Evolutionary conservation across 2,797 vertebrate genomes (phyloP), one percentile per base, ranked within the genome.

Genomic region (Tinamus major): DNA sequence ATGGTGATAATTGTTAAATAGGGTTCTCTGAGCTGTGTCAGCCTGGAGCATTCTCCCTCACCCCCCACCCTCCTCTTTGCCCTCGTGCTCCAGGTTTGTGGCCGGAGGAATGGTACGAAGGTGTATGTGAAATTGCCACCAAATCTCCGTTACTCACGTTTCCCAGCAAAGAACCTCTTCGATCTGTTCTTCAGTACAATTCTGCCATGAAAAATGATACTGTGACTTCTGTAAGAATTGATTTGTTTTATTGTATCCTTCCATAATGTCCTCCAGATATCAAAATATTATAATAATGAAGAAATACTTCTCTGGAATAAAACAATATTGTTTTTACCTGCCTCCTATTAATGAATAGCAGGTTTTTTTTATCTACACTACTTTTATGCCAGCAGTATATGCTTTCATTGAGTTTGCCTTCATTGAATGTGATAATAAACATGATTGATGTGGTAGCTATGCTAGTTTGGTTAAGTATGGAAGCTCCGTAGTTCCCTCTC

Each of bases 41-140:
- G 55, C 55, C 20, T 56, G n/a, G 12, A 11, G 10, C 19, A 12
- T n/a, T 56, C 55, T 20, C 18, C 55, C 53, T 17, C 53, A 17
- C 18, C 29, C 4, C 24, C 42, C 6, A 42, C 17, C 10, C 55
- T 53, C 26, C 13, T 75, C 26, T 67, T 78, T 72, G 4, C 56
- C 2, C 67, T 78, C 81, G 21, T 78, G 20, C 58, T 94, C 4
- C 94, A 99, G 99, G 99, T 94, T 98, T 99, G 91, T 99, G 99
- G 99, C 99, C 99, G 1, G 99, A 99, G 87, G 99, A 99, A 70
- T 99, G 99, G 99, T 99, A 99, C 8, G 99, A 99, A 90, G 99
- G 99, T 2, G 99, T 99, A 35, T 99, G 99, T 96, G 99, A 99
- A 97, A 99, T 99, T 27, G 99, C 99, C 41, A 99, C 99, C 85